Conservation (phyloP, 2,113 vertebrate species). For the Apodemus sylvaticus region DNA sequence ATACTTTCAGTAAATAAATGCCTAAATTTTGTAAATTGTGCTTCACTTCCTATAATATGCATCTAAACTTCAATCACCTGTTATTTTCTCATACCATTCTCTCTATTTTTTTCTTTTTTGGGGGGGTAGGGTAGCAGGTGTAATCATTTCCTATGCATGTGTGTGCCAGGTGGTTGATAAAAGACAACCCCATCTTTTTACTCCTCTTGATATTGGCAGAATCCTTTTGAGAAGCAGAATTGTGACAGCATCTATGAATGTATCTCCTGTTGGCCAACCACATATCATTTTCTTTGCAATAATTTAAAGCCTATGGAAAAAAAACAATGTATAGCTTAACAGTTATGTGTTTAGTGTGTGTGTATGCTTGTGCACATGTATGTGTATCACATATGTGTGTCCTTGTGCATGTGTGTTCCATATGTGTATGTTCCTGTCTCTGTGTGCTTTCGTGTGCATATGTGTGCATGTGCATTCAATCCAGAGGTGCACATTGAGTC, state of each 20-base stretch:
- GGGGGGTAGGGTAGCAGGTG: neutral
- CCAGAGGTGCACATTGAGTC: neutral
- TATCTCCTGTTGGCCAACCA: neutral
- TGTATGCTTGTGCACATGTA: neutral
- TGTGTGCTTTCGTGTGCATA: neutral
- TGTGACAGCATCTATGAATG: neutral
- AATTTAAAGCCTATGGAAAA: neutral
- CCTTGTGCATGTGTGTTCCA: neutral
- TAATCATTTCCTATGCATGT: neutral
- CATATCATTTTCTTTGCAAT: neutral
- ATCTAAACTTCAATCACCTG: neutral
- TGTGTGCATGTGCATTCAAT: neutral
- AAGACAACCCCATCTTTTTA: neutral
- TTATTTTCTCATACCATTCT: neutral
- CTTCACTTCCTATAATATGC: neutral
- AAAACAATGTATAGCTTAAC: neutral
- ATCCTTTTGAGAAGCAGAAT: neutral
- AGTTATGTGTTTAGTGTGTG: neutral
- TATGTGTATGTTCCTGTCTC: neutral
- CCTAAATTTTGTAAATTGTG: neutral
- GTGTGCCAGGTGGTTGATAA: neutral
- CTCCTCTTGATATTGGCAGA: neutral
- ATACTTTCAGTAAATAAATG: neutral
- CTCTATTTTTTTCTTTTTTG: neutral
- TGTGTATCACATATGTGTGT: neutral